Evolutionary conservation across 2,113 vertebrate species (phyloP), one percentile per base, ranked within the genome.

Genomic region (Craseonycteris thonglongyai): DNA sequence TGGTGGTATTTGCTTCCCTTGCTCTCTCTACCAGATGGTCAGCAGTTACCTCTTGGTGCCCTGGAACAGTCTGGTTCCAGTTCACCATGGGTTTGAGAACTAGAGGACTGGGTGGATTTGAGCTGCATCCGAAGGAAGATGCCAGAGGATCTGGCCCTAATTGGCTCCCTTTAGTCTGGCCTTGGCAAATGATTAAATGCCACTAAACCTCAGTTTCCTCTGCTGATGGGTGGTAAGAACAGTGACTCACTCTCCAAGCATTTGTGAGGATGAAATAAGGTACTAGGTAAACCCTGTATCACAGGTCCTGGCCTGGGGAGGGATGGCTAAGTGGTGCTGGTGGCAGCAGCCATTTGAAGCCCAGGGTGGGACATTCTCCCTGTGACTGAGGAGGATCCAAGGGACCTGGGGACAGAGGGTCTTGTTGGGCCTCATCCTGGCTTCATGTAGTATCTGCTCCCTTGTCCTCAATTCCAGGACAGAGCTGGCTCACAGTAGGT

Each of bases 41-140:
- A 5, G 76, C 49, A 16, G 51, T 71, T 45, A 4, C 42, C 45
- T 24, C 71, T 22, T n/a, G 8, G 35, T 16, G 10, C 54, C 28
- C 42, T 13, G 1, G 14, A 56, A 40, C n/a, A 33, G 38, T n/a
- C 30, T 2, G 0, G 4, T 33, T 38, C 22, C 6, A 10, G 58
- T 28, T 18, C 33, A 21, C 76, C 2, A 1, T 75, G 88, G 72
- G 30, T 79, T 18, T 24, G 66, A 18, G 16, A 28, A 7, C 30
- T 15, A 1, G 0, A 1, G 35, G 59, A 38, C 68, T 1, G 0
- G 22, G 38, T 4, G 4, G 2, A 13, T 33, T 9, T 6, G 7
- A 14, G 22, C 74, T 30, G 12, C 13, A 18, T 69, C 33, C 59
- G 22, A 3, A 51, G 76, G 35, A 38, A 16, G 49, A 7, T 0